Conservation (phyloP, 2,888 invertebrate species). For the Parelbella ahira region DNA sequence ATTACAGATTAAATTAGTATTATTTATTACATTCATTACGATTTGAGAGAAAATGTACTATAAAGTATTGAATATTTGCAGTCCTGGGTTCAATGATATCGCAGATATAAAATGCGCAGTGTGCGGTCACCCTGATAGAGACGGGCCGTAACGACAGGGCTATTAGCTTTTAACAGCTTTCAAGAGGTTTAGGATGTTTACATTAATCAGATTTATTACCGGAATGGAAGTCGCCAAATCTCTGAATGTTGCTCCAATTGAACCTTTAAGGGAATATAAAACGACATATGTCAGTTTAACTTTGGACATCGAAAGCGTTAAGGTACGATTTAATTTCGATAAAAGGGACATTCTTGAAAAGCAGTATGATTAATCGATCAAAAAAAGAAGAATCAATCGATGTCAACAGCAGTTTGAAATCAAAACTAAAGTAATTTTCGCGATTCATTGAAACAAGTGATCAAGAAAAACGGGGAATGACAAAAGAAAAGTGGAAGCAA, state of each 20-base stretch:
- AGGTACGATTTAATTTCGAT: too few species aligned
- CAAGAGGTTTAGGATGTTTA: conserved; percentile 7
- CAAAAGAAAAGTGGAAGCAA: conserved; percentile 66
- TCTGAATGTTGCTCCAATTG: conserved; percentile 1
- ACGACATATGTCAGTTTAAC: too few species aligned
- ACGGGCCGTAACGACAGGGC: conserved; percentile 26
- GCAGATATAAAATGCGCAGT: too few species aligned
- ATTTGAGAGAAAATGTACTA: too few species aligned
- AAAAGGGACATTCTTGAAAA: too few species aligned
- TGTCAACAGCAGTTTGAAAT: conserved; percentile 2
- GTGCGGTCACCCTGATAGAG: conserved; percentile 4
- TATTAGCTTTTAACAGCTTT: conserved; percentile 25
- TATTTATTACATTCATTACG: too few species aligned
- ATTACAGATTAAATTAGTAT: too few species aligned
- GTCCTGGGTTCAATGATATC: too few species aligned
- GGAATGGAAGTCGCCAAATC: conserved; percentile 3
- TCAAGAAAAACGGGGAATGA: conserved; percentile 53
- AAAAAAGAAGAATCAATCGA: conserved; percentile 3
- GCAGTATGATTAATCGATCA: too few species aligned
- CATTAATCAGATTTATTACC: conserved; percentile 10
- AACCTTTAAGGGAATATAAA: too few species aligned
- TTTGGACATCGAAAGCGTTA: too few species aligned
- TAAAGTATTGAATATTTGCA: too few species aligned
- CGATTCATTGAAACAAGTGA: conserved; percentile 18
- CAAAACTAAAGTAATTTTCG: not conserved